Evolutionary conservation across 2,797 vertebrate genomes (phyloP), one percentile per base, ranked within the genome.

Genomic region (Craterocephalus amniculus): DNA sequence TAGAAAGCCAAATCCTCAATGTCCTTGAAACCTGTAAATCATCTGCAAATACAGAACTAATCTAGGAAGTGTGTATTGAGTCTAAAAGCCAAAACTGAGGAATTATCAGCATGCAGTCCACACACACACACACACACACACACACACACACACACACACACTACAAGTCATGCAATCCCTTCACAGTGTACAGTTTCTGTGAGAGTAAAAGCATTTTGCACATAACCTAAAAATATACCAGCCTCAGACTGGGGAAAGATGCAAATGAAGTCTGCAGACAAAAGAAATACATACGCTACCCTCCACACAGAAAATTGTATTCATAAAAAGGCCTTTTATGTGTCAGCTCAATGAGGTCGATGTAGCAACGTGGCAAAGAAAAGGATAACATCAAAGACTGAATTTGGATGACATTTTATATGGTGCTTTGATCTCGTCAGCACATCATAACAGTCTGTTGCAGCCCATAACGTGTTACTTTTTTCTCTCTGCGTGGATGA

Each of bases 341-440:
- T 76, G 67, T 87, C 78, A 72, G 79, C 78, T 54, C 64, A 77
- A 78, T 22, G 20, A 60, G 62, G 72, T 80, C 84, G 79, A 85
- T 80, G 79, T 67, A 26, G 67, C 67, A 54, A 43, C 51, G 72
- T 71, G 65, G 58, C 56, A 63, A 78, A 83, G 72, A 76, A 52
- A 70, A 70, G 79, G 82, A 83, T 75, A 74, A 80, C 83, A 90
- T 88, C 85, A 89, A 85, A 89, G 70, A 29, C 48, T 52, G 70
- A 78, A 65, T 88, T 76, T 76, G 66, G 74, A 63, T 65, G 70
- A 74, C 67, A 69, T 87, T 87, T 85, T 70, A 69, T 64, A 66
- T 60, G 58, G 59, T 67, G 58, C 59, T 74, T 60, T 87, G 78
- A 86, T 89, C 82, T 89, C 70, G 69, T 83, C 82, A 80, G 74